Evolutionary conservation across 2,888 invertebrate genomes (phyloP), one percentile per base, ranked within the genome.

Genomic region (Pyralis farinalis): DNA sequence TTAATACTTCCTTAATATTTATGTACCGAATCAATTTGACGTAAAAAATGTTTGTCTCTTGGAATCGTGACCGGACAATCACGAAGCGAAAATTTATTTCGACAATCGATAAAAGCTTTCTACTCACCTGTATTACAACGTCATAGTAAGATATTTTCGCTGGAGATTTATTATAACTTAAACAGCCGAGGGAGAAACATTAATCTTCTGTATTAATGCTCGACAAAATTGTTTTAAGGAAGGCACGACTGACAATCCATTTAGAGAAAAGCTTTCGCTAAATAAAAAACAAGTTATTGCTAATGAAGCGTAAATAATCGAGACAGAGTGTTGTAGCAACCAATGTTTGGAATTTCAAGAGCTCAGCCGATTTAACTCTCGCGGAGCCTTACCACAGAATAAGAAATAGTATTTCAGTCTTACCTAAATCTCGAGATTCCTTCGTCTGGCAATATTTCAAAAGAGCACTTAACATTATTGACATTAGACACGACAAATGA

Each of bases 291-390:
- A 74, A 63, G 57, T 61, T 66, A 68, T 59, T 70, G 68, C 63
- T 76, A 78, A 80, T 77, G 78, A 77, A 69, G 56, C 64, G 74
- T 68, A 65, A 73, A 65, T 65, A 71, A 74, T 71, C 59, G 60
- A 53, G 55, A 58, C 53, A 37, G 63, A 69, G 55, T 62, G 58
- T 56, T 58, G 55, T 52, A 63, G 66, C 53, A 59, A 65, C 64
- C 60, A 61, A 65, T 64, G 61, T 66, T 64, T 54, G 55, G 53
- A 53, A 60, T 61, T 58, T 58, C 55, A 57, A 59, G 58, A 62
- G 54, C 53, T 46, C 50, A 57, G 60, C 47, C 58, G 60, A 63
- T 63, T 63, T 58, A 54, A 59, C 58, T 59, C 49, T 50, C 25
- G 49, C 51, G 46, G 50, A 55, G 40, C 48, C 53, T 50, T 51